These are phyloP conservation scores for Saccopteryx bilineata DNA, from an alignment of 2,113 vertebrate genomes.

Conservation along the genomic window DNA sequence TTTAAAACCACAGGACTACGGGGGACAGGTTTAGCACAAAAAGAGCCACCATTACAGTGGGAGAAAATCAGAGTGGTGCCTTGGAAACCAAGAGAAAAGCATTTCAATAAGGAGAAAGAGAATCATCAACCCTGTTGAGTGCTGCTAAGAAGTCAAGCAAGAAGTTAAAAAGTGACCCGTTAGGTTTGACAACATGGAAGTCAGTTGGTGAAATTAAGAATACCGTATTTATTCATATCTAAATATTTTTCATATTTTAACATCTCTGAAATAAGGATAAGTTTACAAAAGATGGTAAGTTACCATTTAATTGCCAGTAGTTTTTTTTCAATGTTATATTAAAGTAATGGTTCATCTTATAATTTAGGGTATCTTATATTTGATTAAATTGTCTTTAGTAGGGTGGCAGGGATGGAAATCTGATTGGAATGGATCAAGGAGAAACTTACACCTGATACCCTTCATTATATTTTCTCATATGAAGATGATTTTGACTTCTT, in stretches of 20 bases:
- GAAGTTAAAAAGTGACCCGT: neutral
- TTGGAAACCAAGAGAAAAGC: neutral
- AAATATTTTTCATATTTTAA: slow-evolving; percentile 7
- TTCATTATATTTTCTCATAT: neutral
- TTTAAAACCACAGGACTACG: neutral
- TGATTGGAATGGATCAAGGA: neutral
- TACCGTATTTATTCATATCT: slow-evolving; percentile 30
- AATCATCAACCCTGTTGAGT: neutral
- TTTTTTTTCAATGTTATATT: neutral
- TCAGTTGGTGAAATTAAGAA: slow-evolving; percentile 20
- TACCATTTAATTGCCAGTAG: neutral
- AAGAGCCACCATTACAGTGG: neutral
- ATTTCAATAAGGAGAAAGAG: neutral
- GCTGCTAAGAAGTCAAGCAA: neutral
- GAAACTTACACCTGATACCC: neutral
- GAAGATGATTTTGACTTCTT: slow-evolving; percentile 23
- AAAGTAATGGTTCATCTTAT: slow-evolving; percentile 37
- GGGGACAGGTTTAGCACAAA: neutral
- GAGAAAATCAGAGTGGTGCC: neutral
- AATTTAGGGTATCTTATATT: neutral
- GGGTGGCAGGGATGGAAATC: neutral
- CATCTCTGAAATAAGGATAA: slow-evolving; percentile 2
- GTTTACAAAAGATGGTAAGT: neutral
- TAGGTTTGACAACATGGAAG: neutral
- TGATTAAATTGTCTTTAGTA: neutral